Evolutionary conservation across 2,888 invertebrate genomes (phyloP), one percentile per base, ranked within the genome.

Genomic region (Saturnia pavonia): DNA sequence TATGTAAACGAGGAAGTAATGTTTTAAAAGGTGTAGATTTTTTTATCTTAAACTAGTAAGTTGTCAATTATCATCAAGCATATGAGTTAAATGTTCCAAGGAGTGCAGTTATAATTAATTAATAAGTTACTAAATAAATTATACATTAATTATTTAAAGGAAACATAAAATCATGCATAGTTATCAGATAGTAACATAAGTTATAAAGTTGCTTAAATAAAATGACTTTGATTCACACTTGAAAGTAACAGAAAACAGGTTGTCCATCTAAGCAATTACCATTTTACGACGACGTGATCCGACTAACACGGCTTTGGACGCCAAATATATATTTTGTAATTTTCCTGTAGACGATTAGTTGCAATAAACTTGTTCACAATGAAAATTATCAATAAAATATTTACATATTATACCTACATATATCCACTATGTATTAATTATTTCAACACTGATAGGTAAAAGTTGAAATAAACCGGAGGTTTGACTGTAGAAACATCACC

Each of bases 191-290:
- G 60, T 65, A 65, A 65, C 40, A 65, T 40, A 74, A 63, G 69
- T 71, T 74, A 79, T 77, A 78, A 70, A 77, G 73, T 74, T 77
- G 76, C 83, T 82, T 80, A 80, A 82, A 81, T 79, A 80, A 82
- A 82, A 78, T 82, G 82, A 86, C 85, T 81, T 85, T 84, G 83
- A 80, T 80, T 80, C 80, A 85, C 83, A 82, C 87, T 88, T 89
- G 86, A 84, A 87, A 86, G 85, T 85, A 79, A 83, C 74, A 76
- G 74, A 73, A 82, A 87, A 88, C 88, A 79, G 82, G 88, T 89
- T 88, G 75, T 80, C 78, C 80, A 77, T 80, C 74, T 72, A 74
- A 74, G 78, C 82, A 86, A 87, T 85, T 84, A 86, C 80, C 76
- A 82, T 85, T 88, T 87, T 86, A 87, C 81, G 83, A 82, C 81